These are phyloP conservation scores for Andricus quercusramuli DNA, from an alignment of 2,888 invertebrate genomes.

Conservation along the genomic window DNA sequence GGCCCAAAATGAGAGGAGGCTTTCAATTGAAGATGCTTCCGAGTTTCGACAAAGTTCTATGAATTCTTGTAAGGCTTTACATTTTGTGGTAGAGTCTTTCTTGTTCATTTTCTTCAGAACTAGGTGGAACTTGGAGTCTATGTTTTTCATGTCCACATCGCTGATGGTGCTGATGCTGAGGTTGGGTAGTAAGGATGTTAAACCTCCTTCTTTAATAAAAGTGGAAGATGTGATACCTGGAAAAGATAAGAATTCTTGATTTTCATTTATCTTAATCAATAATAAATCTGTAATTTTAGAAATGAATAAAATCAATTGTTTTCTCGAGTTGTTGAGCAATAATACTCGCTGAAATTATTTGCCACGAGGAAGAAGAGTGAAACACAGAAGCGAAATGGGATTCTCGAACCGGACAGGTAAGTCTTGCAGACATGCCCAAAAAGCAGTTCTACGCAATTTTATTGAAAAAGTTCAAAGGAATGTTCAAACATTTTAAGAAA, in stretches of 20 bases:
- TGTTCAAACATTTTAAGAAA: too few relatives aligned
- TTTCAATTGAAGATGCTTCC: constrained; percentile 84
- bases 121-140: constrained; percentile 88
- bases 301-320: not conserved
- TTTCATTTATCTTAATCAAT: too few relatives aligned
- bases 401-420: too few relatives aligned
- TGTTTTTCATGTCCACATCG: constrained; percentile 82
- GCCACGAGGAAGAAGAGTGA: too few relatives aligned
- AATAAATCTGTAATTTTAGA: not conserved
- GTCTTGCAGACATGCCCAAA: too few relatives aligned
- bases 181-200: constrained; percentile 81
- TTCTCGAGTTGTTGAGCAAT: not conserved
- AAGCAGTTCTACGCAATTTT: too few relatives aligned
- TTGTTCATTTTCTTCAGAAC: constrained; percentile 93
- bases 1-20: constrained; percentile 90
- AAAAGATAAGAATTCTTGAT: not conserved
- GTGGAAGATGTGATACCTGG: not conserved
- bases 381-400: too few relatives aligned
- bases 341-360: too few relatives aligned
- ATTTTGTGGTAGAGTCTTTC: constrained; percentile 93
- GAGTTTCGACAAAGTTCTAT: constrained; percentile 84
- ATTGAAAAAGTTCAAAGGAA: too few relatives aligned
- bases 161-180: constrained; percentile 78
- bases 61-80: constrained; percentile 93
- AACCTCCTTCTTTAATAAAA: constrained; percentile 76